Conservation (phyloP, 2,113 vertebrate species). For the Callipepla squamata region DNA sequence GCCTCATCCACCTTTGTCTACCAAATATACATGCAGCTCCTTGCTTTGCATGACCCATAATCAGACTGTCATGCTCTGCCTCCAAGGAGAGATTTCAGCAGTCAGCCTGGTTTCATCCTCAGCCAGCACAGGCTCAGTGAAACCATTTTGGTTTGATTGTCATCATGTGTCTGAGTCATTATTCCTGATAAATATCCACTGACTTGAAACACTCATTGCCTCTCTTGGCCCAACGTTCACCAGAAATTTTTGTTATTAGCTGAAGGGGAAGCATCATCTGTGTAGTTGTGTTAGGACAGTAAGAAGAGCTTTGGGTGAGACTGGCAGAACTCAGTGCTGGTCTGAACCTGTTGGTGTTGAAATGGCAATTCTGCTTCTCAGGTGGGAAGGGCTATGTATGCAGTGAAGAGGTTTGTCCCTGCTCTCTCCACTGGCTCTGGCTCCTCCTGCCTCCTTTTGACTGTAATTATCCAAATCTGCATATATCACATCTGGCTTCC, state of each 20-base stretch:
- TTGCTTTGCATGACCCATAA: background rate
- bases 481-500: background rate
- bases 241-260: background rate
- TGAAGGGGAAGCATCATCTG: background rate
- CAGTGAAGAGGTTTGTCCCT: background rate
- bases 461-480: background rate
- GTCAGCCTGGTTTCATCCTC: background rate
- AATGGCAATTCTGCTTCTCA: background rate
- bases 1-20: background rate
- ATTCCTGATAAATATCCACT: background rate
- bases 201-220: background rate
- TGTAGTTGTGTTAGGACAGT: background rate
- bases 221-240: background rate
- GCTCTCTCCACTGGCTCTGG: background rate
- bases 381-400: background rate
- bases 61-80: rapidly evolving
- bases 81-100: background rate
- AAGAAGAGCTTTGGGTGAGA: background rate
- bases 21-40: background rate
- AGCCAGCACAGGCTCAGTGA: background rate
- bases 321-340: background rate
- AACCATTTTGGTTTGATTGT: background rate
- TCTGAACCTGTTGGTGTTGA: background rate
- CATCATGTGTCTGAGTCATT: background rate
- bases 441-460: background rate